Evolutionary conservation across 2,888 invertebrate species (phyloP), one percentile per base, ranked within the genome.

Genomic region (Lypha dubia): DNA sequence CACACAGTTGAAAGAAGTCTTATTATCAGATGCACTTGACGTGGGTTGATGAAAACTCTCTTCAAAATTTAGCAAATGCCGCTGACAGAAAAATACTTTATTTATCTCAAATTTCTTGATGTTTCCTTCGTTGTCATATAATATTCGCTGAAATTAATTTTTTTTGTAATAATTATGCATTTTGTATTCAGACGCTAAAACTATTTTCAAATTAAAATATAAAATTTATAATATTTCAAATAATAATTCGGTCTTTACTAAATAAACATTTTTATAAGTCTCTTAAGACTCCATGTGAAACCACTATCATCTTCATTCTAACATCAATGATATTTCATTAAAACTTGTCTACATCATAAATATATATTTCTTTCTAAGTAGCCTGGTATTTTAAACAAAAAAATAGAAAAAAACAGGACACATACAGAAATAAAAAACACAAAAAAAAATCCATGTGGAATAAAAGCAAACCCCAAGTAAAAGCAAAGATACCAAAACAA

Each of bases 261-360:
- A 1, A 1, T 1, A 41, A 41, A 13, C 13, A 46, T n/a, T n/a
- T 17, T n/a, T 8, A 32, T 15, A 28, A 32, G 9, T 7, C 11
- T 63, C 1, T 17, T 51, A 32, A n/a, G n/a, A 4, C 20, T 35
- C 7, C 28, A 22, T 20, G 51, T 4, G 7, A 53, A 67, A 49
- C 74, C 68, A 80, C 80, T 74, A 70, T 81, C 20, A n/a, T n/a
- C n/a, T n/a, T n/a, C n/a, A 28, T 38, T 20, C 24, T 3, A 35
- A 22, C 28, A 24, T 35, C 68, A 51, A 51, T 13, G 70, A 53
- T 70, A 51, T 75, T 70, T 75, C 28, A 75, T 56, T 62, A 32
- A 46, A 70, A 56, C 44, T 46, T 49, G 62, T 67, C 67, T 74
- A 44, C 68, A 7, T 51, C 65, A 73, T 44, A 35, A 46, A 71